These are phyloP conservation scores for Papilio aristodemus DNA, from an alignment of 1,140 invertebrate species.

Conservation along the genomic window DNA sequence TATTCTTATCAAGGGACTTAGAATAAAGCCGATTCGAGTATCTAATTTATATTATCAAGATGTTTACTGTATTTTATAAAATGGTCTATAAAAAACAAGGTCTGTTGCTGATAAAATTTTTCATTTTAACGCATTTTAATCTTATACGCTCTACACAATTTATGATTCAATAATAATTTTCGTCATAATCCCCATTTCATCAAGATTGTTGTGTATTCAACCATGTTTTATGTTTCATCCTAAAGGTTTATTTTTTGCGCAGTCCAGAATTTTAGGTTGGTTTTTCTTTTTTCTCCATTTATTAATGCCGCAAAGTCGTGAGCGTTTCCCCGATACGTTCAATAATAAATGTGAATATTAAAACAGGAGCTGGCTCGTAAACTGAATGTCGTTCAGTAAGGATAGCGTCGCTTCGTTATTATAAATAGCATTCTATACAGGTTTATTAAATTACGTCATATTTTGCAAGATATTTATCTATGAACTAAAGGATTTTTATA, in stretches of 20 bases:
- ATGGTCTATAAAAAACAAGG: neutral
- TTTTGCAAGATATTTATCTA: no score
- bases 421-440: neutral
- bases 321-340: neutral
- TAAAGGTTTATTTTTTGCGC: constrained; percentile 13
- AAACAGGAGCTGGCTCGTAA: neutral
- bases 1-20: constrained; percentile 3
- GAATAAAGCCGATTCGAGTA: neutral
- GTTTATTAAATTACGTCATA: neutral
- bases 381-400: neutral
- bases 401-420: neutral
- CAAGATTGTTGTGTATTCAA: neutral
- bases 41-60: neutral
- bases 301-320: constrained; percentile 10
- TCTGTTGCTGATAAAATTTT: neutral
- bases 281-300: neutral
- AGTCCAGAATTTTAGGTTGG: neutral
- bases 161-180: constrained; percentile 1
- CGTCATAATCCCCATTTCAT: neutral
- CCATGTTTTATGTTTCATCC: neutral
- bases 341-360: constrained; percentile 15
- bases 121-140: neutral
- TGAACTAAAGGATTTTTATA: no score
- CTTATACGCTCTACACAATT: neutral
- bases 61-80: neutral